Percentiles rank a stretch among this genome's conserved stretches.
These are phyloP conservation scores for Platypus cylindrus DNA, from an alignment of 2,888 invertebrate genomes.

Conservation along the genomic window DNA sequence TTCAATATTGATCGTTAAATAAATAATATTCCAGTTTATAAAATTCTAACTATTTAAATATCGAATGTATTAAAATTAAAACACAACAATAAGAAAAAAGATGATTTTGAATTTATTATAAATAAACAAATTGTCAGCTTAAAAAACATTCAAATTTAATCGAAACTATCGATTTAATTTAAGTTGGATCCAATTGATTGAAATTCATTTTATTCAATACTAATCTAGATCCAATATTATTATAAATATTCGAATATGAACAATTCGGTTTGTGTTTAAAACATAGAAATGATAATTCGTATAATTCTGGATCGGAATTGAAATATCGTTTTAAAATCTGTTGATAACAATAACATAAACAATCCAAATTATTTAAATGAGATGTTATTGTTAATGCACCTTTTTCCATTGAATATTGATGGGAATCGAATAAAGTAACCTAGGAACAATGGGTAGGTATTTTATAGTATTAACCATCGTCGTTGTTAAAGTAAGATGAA, in stretches of 20 bases:
- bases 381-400: constrained; percentile 40
- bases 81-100: too few species aligned
- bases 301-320: constrained; percentile 33
- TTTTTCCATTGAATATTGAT: constrained; percentile 33
- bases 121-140: too few species aligned
- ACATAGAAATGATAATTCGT: constrained; percentile 40
- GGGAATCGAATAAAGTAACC: constrained; percentile 41
- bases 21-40: neutral
- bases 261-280: constrained; percentile 26
- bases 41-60: constrained; percentile 1
- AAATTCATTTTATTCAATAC: too few species aligned
- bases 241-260: too few species aligned
- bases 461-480: too few species aligned
- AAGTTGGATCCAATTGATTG: too few species aligned
- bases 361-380: constrained; percentile 28
- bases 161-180: too few species aligned
- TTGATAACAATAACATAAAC: constrained; percentile 37
- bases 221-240: too few species aligned
- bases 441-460: too few species aligned
- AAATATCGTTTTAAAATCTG: constrained; percentile 34
- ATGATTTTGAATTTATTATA: too few species aligned
- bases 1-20: constrained; percentile 94
- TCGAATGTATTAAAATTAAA: neutral
- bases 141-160: too few species aligned
- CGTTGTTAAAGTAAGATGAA: too few species aligned